Percentiles rank a stretch among this genome's conserved stretches.
phyloP scores from a whole-genome alignment of 2,113 vertebrate species.

The Pseudorectes ferrugineus region DNA sequence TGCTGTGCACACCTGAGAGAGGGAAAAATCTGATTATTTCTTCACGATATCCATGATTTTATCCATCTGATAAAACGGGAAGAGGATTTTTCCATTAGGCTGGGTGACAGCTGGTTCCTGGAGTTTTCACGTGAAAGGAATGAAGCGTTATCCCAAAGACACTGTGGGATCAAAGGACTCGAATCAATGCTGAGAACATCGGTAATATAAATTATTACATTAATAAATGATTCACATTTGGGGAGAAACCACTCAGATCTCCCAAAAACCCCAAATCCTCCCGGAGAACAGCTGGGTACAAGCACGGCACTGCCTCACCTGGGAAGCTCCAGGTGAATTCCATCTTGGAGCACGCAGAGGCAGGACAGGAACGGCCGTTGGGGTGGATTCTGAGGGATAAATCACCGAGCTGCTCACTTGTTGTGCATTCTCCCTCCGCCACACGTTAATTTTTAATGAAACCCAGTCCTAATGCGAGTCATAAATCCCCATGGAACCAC shows the following conservation, averaged over 20 bases:
- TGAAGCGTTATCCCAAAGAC: slow-evolving; percentile 56
- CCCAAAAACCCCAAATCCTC: slow-evolving; percentile 38
- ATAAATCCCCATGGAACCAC: slow-evolving; percentile 77
- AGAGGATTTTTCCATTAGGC: slow-evolving; percentile 59
- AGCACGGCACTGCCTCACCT: slow-evolving; percentile 11
- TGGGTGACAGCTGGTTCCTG: slow-evolving; percentile 22
- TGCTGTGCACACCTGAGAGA: neutral
- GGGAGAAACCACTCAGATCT: slow-evolving; percentile 64
- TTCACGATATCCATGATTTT: neutral
- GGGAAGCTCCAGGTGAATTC: slow-evolving; percentile 17
- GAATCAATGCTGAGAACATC: slow-evolving; percentile 70
- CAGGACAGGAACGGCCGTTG: neutral
- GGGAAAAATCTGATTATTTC: neutral
- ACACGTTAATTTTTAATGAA: slow-evolving; percentile 80
- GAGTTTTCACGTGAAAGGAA: slow-evolving; percentile 66
- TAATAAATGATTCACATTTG: slow-evolving; percentile 73
- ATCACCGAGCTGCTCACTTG: slow-evolving; percentile 31
- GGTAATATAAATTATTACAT: neutral
- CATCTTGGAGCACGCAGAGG: neutral
- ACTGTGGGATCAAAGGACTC: slow-evolving; percentile 63
- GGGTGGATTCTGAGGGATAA: slow-evolving; percentile 30
- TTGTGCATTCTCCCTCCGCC: slow-evolving; percentile 62
- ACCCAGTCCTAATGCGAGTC: slow-evolving; percentile 74
- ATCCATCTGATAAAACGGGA: slow-evolving; percentile 39
- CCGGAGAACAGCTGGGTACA: neutral